A percentile compares a stretch with the other conserved stretches of the same genome.
These are phyloP conservation scores for Sardinella longiceps DNA, from an alignment of 2,797 vertebrate species.

Conservation along the genomic window DNA sequence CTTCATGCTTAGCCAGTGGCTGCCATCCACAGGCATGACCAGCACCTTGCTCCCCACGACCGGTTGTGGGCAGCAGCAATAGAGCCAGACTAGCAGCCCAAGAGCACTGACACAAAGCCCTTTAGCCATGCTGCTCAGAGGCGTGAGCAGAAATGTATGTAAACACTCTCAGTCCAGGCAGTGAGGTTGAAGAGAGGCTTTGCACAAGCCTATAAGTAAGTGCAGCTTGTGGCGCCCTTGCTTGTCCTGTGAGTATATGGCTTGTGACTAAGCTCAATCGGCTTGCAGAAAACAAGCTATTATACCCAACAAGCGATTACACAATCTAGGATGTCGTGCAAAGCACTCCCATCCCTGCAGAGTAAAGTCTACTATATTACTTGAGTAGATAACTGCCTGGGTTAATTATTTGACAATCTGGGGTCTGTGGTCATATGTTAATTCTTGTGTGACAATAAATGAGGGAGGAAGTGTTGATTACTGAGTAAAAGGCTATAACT, in stretches of 20 bases:
- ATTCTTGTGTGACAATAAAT: no score
- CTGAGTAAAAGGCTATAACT: no score
- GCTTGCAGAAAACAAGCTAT: no score
- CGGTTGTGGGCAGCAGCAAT: neutral
- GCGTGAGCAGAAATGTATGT: neutral
- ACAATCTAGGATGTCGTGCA: neutral
- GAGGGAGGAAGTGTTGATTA: no score
- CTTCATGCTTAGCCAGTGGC: constrained; percentile 77
- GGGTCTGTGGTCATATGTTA: no score
- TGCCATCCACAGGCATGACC: constrained; percentile 70
- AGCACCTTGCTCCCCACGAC: constrained; percentile 62
- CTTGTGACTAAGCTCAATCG: constrained; percentile 11
- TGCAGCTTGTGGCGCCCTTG: neutral
- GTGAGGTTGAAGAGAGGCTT: constrained; percentile 40
- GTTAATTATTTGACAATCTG: constrained; percentile 25
- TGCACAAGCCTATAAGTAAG: neutral
- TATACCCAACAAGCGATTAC: no score
- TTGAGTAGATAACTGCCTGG: neutral
- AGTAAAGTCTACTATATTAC: constrained; percentile 32
- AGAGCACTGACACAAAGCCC: constrained; percentile 46
- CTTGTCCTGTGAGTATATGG: constrained; percentile 13
- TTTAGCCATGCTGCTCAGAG: constrained; percentile 51
- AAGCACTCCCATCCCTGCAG: no score
- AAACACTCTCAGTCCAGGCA: constrained; percentile 6
- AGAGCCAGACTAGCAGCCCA: neutral